Conservation (phyloP, 1,140 invertebrate genomes). For the Oncopodura yosiiana region DNA sequence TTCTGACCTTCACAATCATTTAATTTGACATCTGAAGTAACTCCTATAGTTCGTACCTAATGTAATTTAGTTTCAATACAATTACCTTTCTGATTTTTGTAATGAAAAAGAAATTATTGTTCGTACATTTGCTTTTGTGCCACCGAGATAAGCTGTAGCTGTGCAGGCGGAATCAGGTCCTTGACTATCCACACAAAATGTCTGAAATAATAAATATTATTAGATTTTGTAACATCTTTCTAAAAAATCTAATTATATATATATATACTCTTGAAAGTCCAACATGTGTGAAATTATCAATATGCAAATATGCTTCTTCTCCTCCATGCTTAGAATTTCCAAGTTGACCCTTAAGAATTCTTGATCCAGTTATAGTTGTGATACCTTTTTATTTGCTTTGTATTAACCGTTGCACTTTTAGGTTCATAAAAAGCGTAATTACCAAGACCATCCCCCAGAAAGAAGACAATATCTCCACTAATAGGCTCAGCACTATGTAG, state of each 20-base stretch:
- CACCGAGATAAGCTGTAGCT: slow-evolving; percentile 46
- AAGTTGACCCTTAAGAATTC: slow-evolving; percentile 47
- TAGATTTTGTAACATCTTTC: no score
- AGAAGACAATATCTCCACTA: slow-evolving; percentile 62
- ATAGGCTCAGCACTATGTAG: no score
- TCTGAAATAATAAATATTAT: slow-evolving; percentile 36
- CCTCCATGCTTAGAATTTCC: slow-evolving; percentile 37
- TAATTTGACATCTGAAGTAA: slow-evolving; percentile 24
- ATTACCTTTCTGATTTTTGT: no score
- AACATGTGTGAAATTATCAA: slow-evolving; percentile 64
- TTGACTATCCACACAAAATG: slow-evolving; percentile 43
- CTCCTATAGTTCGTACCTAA: no score
- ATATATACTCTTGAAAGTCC: slow-evolving; percentile 46
- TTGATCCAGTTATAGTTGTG: slow-evolving; percentile 40
- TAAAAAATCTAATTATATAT: neutral
- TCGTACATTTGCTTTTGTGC: slow-evolving; percentile 39
- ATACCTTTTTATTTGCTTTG: no score
- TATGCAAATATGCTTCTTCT: slow-evolving; percentile 57
- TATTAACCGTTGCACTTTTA: no score
- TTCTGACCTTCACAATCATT: slow-evolving; percentile 26
- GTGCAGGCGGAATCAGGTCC: slow-evolving; percentile 46
- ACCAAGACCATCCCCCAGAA: slow-evolving; percentile 71
- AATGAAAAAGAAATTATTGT: no score
- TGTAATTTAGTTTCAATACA: no score
- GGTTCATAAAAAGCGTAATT: no score